Evolutionary conservation across 92 coral and sea anemone genomes (phyloP).

Genomic region (Anthopleura xanthogrammica): DNA sequence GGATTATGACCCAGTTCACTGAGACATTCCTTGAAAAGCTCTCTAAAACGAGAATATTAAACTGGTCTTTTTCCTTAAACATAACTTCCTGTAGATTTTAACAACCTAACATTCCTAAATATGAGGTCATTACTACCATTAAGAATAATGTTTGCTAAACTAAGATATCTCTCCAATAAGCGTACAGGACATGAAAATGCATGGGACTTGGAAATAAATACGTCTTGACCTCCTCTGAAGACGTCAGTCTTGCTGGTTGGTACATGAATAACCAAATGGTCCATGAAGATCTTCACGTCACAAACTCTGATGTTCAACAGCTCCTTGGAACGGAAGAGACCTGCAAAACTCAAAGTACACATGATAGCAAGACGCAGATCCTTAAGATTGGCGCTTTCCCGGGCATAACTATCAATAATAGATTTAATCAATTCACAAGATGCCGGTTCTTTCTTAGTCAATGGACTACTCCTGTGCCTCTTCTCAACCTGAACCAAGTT

Average conservation of each 20-base stretch:
- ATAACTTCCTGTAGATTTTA: constrained; percentile 4
- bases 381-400: constrained; percentile 2
- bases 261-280: background rate
- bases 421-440: background rate
- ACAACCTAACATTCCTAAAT: constrained; percentile 10
- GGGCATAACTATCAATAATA: background rate
- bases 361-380: constrained; percentile 22
- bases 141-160: background rate
- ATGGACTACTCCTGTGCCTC: background rate
- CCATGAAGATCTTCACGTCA: background rate
- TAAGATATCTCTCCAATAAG: constrained; percentile 11
- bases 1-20: background rate
- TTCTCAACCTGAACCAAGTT: constrained; percentile 31
- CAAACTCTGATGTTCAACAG: background rate
- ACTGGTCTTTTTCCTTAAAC: constrained; percentile 11
- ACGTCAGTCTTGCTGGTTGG: constrained; percentile 22
- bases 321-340: constrained; percentile 10
- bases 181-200: background rate
- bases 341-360: constrained; percentile 11
- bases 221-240: constrained; percentile 9
- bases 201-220: constrained; percentile 1
- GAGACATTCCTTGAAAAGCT: background rate
- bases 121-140: background rate
- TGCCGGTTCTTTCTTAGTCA: constrained; percentile 7
- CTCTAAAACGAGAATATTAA: constrained; percentile 12